phyloP scores from a whole-genome alignment of 2,888 invertebrate genomes.

The Arge pagana region DNA sequence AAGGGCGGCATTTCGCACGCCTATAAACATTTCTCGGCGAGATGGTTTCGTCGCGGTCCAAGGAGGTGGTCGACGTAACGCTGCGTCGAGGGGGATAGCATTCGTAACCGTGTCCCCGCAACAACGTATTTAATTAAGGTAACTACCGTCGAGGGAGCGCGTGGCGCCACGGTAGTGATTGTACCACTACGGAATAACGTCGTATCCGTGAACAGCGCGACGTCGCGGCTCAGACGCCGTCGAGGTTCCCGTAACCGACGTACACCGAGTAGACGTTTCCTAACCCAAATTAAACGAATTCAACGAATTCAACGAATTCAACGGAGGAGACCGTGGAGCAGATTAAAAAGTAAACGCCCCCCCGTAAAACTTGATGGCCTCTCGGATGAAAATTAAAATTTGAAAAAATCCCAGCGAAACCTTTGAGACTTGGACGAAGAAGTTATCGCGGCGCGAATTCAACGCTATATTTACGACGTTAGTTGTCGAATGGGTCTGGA shows the following conservation, averaged over 20 bases:
- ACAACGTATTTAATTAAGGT: conserved; percentile 59
- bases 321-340: conserved; percentile 40
- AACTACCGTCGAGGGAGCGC: conserved; percentile 52
- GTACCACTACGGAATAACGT: conserved; percentile 47
- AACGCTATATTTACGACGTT: no score
- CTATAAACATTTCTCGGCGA: conserved; percentile 42
- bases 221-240: conserved; percentile 1
- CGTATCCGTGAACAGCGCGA: conserved; percentile 16
- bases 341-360: conserved; percentile 56
- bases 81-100: no score
- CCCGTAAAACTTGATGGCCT: conserved; percentile 54
- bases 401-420: no score
- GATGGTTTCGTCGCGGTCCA: conserved; percentile 14
- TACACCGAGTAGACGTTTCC: background rate
- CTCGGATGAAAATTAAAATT: conserved; percentile 57
- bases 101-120: conserved; percentile 56
- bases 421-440: no score
- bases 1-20: conserved; percentile 35
- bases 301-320: no score
- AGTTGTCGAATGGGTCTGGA: no score
- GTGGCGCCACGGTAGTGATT: conserved; percentile 50
- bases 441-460: no score
- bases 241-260: background rate
- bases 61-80: conserved; percentile 2
- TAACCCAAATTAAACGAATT: no score